These are phyloP conservation scores for Pachycephus smyrnensis DNA, from an alignment of 2,888 invertebrate species.

Conservation along the genomic window DNA sequence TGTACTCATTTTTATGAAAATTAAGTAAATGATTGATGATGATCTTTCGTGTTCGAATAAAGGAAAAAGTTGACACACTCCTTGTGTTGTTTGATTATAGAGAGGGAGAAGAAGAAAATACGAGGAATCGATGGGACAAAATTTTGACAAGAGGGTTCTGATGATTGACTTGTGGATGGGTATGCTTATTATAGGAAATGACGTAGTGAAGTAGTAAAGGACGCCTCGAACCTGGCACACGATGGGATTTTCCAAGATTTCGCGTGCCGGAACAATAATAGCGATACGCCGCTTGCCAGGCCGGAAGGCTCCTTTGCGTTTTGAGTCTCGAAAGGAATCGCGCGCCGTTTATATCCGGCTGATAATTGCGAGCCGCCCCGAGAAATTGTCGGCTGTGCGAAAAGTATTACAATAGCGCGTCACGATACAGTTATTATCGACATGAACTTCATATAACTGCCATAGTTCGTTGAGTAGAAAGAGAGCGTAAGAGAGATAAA, in stretches of 20 bases:
- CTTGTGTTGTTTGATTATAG: not conserved
- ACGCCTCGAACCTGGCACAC: conserved; percentile 11
- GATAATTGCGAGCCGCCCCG: conserved; percentile 52
- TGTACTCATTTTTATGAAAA: not conserved
- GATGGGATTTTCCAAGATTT: conserved; percentile 43
- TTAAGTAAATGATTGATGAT: conserved; percentile 24
- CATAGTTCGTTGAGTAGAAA: not conserved
- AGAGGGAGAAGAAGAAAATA: not conserved
- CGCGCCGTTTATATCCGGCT: conserved; percentile 51
- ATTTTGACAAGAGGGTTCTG: not conserved
- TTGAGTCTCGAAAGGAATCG: conserved; percentile 42
- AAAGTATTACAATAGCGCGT: conserved; percentile 54
- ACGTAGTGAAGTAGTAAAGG: not conserved
- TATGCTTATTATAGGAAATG: not conserved
- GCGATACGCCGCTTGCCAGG: not conserved
- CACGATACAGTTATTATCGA: conserved; percentile 64
- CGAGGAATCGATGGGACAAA: not conserved
- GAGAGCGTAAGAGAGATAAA: no score
- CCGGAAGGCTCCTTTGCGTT: conserved; percentile 42
- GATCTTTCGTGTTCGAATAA: conserved; percentile 2
- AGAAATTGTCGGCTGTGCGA: conserved; percentile 47
- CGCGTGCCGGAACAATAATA: conserved; percentile 40
- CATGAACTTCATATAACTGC: conserved; percentile 52
- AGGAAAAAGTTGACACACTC: not conserved
- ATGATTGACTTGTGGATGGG: not conserved